These are phyloP conservation scores for Bucco capensis DNA, from an alignment of 2,113 vertebrate genomes.

Conservation along the genomic window DNA sequence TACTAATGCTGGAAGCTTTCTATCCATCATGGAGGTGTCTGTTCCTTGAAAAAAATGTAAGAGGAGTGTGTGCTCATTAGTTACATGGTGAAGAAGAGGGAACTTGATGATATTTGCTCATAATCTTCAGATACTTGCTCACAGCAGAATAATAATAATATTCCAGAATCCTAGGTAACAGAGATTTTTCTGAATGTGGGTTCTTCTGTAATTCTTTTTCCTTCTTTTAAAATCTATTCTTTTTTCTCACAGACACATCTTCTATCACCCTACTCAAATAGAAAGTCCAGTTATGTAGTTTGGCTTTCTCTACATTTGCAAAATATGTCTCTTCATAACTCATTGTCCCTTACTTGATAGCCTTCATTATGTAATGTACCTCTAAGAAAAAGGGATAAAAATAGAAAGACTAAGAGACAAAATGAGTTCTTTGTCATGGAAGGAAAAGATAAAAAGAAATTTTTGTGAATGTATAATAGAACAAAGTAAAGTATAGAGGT, in stretches of 20 bases:
- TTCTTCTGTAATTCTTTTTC: not conserved
- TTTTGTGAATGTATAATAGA: not conserved
- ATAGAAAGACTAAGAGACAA: not conserved
- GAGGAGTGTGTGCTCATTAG: not conserved
- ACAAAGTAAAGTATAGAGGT: slow-evolving; percentile 3
- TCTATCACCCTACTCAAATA: not conserved
- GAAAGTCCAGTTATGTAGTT: not conserved
- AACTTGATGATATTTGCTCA: not conserved
- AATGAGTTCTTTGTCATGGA: not conserved
- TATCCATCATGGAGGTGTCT: not conserved
- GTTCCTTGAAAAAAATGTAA: not conserved
- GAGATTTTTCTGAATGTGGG: not conserved
- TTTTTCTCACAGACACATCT: slow-evolving; percentile 3
- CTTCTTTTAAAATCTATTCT: not conserved
- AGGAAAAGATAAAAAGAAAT: not conserved
- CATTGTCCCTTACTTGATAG: not conserved
- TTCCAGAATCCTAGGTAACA: not conserved
- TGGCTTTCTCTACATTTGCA: not conserved
- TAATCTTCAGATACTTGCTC: not conserved
- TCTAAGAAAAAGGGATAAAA: not conserved
- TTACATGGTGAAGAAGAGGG: not conserved
- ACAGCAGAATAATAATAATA: not conserved
- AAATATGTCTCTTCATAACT: not conserved
- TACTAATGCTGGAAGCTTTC: not conserved
- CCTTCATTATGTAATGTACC: not conserved